These are phyloP conservation scores for Sebastes wilsoni DNA, from an alignment of 2,797 vertebrate genomes.

Conservation along the genomic window DNA sequence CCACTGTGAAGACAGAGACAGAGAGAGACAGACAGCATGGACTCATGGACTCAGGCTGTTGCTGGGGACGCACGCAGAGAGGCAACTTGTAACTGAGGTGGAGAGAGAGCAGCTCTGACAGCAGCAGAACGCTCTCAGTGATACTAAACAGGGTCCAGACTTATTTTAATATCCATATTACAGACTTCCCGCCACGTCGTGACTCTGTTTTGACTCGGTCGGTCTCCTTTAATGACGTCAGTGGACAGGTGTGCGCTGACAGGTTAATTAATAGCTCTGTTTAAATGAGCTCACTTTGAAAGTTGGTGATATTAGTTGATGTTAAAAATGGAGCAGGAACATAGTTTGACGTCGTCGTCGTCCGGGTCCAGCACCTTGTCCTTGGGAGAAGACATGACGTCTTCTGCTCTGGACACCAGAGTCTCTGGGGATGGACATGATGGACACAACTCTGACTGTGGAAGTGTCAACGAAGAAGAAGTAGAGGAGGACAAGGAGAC, in stretches of 20 bases:
- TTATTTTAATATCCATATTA: neutral
- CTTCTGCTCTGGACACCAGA: neutral
- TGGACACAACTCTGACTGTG: slow-evolving; percentile 16
- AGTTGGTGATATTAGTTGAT: too few relatives aligned
- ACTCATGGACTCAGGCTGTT: slow-evolving; percentile 12
- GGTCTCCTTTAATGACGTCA: neutral
- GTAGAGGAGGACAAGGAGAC: slow-evolving; percentile 30
- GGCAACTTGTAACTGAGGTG: neutral
- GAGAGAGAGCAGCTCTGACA: neutral
- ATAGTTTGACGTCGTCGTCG: slow-evolving; percentile 37
- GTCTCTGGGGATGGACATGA: slow-evolving; percentile 10
- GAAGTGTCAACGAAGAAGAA: slow-evolving; percentile 10
- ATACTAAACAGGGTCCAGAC: neutral
- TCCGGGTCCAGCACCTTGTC: slow-evolving; percentile 67
- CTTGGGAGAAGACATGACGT: slow-evolving; percentile 48
- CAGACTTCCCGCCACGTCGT: slow-evolving; percentile 3
- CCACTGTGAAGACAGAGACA: slow-evolving; percentile 17
- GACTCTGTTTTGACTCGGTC: slow-evolving; percentile 7
- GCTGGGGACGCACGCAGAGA: neutral
- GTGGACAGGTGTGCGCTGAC: slow-evolving; percentile 55
- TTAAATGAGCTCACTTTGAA: neutral
- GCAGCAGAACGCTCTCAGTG: neutral
- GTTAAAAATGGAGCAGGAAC: slow-evolving; percentile 47
- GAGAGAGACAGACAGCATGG: neutral
- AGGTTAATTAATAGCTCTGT: slow-evolving; percentile 32